phyloP scores from a whole-genome alignment of 2,113 vertebrate species.

The Macrotus californicus region DNA sequence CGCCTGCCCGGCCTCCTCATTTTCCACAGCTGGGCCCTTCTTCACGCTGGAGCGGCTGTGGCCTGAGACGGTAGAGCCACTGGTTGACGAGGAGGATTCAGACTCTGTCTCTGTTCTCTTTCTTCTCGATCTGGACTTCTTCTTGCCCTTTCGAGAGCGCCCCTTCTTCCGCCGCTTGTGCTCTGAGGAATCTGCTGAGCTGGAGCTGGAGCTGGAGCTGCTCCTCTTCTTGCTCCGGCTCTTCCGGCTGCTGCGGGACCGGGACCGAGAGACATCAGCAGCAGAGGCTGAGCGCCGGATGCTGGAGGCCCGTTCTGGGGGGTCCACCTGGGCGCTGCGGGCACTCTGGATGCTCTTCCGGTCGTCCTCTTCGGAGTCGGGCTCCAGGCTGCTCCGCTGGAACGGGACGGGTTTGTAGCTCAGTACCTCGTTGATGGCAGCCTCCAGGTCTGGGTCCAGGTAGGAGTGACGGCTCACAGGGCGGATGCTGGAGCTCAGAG shows the following conservation, averaged over 20 bases:
- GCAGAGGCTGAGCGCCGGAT: conserved; percentile 89
- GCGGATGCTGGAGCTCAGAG: conserved; percentile 71
- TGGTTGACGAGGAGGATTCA: conserved; percentile 80
- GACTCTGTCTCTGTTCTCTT: conserved; percentile 85
- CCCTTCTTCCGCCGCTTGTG: conserved; percentile 78
- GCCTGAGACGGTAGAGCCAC: conserved; percentile 89
- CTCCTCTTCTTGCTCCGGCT: conserved; percentile 69
- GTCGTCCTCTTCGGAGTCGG: conserved; percentile 83
- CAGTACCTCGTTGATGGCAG: conserved; percentile 94
- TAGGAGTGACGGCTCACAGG: conserved; percentile 86
- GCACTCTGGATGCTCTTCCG: conserved; percentile 76
- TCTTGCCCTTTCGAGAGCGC: conserved; percentile 83
- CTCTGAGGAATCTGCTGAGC: conserved; percentile 79
- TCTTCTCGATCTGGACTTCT: conserved; percentile 90
- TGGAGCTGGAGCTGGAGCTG: conserved; percentile 77
- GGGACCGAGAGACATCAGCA: conserved; percentile 81
- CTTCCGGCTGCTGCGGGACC: conserved; percentile 67
- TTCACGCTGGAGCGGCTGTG: conserved; percentile 92
- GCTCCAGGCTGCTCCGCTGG: conserved; percentile 85
- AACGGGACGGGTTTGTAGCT: conserved; percentile 89
- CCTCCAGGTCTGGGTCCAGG: conserved; percentile 94
- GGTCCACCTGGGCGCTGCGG: conserved; percentile 67
- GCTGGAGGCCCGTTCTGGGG: conserved; percentile 68
- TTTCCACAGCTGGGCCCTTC: conserved; percentile 80
- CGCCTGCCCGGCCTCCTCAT: conserved; percentile 16